Conservation (phyloP, 2,797 vertebrate genomes). For the Brotula barbata region DNA sequence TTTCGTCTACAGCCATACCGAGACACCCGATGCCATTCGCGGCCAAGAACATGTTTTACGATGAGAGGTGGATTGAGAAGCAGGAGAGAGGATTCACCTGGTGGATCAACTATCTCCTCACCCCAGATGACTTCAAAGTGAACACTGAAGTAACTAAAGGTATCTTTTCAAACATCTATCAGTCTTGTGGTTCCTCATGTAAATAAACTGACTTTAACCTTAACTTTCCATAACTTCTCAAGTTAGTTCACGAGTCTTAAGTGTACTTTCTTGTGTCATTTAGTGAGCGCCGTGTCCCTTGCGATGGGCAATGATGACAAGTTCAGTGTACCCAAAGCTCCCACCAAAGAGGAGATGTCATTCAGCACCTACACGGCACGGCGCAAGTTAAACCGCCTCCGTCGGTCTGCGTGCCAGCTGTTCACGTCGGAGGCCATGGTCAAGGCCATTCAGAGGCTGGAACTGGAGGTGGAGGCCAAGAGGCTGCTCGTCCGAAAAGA, state of each 20-base stretch:
- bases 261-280: not conserved
- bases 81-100: constrained; percentile 92
- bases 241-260: not conserved
- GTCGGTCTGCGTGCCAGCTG: constrained; percentile 85
- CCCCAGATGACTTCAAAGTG: constrained; percentile 92
- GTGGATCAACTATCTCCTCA: constrained; percentile 97
- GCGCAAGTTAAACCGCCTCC: constrained; percentile 86
- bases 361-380: constrained; percentile 88
- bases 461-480: constrained; percentile 86
- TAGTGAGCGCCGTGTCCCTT: constrained; percentile 87
- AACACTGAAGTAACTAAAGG: constrained; percentile 86
- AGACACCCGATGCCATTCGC: constrained; percentile 95
- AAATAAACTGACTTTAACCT: too few species aligned
- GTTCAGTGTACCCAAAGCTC: constrained; percentile 84
- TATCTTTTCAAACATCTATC: constrained; percentile 46
- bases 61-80: constrained; percentile 96
- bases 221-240: too few species aligned
- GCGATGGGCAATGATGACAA: constrained; percentile 82
- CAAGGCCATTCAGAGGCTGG: constrained; percentile 89
- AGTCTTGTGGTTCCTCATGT: not conserved
- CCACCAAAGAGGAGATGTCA: constrained; percentile 94
- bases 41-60: constrained; percentile 96
- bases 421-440: constrained; percentile 87
- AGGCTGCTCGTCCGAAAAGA: constrained; percentile 90
- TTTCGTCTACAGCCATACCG: constrained; percentile 81